Conservation (phyloP, 2,797 vertebrate genomes). For the Chelon labrosus region DNA sequence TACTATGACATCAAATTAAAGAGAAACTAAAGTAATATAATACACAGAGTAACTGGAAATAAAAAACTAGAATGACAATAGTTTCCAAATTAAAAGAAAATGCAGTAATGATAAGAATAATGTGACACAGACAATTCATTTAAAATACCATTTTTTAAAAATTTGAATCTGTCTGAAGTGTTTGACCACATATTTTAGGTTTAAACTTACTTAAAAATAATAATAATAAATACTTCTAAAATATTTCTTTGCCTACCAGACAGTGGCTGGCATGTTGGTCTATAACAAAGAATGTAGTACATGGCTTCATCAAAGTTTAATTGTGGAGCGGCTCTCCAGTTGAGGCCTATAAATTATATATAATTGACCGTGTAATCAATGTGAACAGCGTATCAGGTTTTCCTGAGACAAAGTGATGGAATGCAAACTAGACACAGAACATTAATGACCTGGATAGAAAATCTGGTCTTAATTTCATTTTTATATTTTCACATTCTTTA, state of each 20-base stretch:
- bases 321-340: slow-evolving; percentile 63
- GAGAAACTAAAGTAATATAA: neutral
- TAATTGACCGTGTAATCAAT: slow-evolving; percentile 79
- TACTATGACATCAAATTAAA: too few species aligned
- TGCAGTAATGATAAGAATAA: too few species aligned
- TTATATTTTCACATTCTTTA: too few species aligned
- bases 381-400: slow-evolving; percentile 71
- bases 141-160: too few species aligned
- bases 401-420: slow-evolving; percentile 58
- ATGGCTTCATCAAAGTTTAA: slow-evolving; percentile 80
- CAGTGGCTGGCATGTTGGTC: slow-evolving; percentile 68
- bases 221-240: slow-evolving; percentile 48
- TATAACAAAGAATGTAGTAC: slow-evolving; percentile 79
- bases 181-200: neutral
- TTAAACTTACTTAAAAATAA: too few species aligned
- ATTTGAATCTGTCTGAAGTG: neutral
- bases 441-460: neutral
- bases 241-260: slow-evolving; percentile 44
- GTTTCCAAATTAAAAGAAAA: too few species aligned
- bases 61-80: too few species aligned
- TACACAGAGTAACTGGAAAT: too few species aligned
- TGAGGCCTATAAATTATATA: slow-evolving; percentile 78
- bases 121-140: too few species aligned
- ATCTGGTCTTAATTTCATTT: too few species aligned
- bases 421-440: slow-evolving; percentile 33